Conservation (phyloP, 2,113 vertebrate species). For the human region GRCh38 chr3:78793001-78793500, state of each 20-base stretch:
- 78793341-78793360: background rate
- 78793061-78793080: no score
- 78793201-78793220: background rate
- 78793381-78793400: background rate
- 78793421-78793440: background rate
- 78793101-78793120: no score
- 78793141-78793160: rapidly evolving
- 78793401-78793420: background rate
- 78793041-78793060: no score
- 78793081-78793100: no score
- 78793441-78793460: background rate
- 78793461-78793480: background rate
- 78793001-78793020: no score
- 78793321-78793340: background rate
- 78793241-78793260: background rate
- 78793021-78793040: no score
- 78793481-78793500: background rate
- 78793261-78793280: background rate
- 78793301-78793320: background rate
- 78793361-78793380: background rate
- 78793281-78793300: background rate
- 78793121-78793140: no score
- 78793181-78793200: background rate
- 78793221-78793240: background rate
- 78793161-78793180: background rate